These are phyloP conservation scores for Garrulus glandarius DNA, from an alignment of 2,797 vertebrate species.

Conservation along the genomic window DNA sequence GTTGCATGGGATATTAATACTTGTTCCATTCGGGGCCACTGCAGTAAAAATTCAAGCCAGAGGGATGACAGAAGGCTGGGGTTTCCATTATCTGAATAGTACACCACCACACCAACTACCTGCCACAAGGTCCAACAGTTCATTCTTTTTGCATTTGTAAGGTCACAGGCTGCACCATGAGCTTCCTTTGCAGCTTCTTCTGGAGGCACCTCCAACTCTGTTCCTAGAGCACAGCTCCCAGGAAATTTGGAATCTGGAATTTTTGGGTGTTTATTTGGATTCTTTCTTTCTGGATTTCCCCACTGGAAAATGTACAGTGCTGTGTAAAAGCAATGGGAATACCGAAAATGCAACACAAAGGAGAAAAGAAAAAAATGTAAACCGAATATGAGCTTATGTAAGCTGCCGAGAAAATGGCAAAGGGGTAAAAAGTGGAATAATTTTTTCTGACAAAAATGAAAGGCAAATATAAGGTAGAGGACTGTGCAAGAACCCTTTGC, in stretches of 20 bases:
- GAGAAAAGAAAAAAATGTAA: neutral
- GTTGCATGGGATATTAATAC: neutral
- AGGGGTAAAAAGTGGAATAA: neutral
- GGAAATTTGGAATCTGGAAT: neutral
- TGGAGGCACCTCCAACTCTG: neutral
- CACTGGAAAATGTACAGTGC: rapidly evolving
- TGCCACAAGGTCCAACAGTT: neutral
- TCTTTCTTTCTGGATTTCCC: neutral
- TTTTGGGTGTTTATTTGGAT: neutral
- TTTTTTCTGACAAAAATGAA: slow-evolving; percentile 4
- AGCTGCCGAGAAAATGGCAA: neutral
- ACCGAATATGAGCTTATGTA: neutral
- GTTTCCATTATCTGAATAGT: neutral
- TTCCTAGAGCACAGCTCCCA: neutral
- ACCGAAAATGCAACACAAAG: neutral
- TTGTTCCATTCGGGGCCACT: neutral
- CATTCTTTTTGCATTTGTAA: neutral
- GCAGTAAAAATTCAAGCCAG: neutral
- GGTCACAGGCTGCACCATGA: neutral
- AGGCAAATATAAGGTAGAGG: neutral
- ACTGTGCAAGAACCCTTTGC: neutral
- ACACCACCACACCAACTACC: neutral
- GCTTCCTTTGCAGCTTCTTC: neutral
- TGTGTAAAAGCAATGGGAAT: neutral
- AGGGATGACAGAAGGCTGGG: neutral